These are phyloP conservation scores for Poecilia latipinna DNA, from an alignment of 2,113 vertebrate species.

Conservation along the genomic window DNA sequence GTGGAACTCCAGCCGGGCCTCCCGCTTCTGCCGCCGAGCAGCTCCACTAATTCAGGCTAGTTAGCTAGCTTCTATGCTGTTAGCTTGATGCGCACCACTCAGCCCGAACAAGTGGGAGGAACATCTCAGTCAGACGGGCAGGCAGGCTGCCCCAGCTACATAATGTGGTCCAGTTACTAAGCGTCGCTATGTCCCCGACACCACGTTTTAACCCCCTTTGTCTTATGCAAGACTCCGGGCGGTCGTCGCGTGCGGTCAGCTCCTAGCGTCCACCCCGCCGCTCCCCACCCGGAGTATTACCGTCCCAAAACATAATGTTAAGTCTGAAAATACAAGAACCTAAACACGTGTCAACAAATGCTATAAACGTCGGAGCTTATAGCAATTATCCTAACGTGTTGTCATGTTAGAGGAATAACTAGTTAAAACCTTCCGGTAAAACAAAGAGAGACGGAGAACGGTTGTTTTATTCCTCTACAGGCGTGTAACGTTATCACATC, in stretches of 20 bases:
- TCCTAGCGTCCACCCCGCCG: not conserved
- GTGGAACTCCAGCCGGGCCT: conserved; percentile 59
- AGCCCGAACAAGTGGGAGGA: conserved; percentile 46
- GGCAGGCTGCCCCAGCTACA: conserved; percentile 5
- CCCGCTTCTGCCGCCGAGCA: not conserved
- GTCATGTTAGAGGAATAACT: not conserved
- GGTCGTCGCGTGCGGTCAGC: not conserved
- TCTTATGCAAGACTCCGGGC: not conserved
- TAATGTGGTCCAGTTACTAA: conserved; percentile 35
- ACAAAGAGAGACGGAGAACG: accelerated
- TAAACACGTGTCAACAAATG: conserved; percentile 62
- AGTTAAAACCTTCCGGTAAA: too few relatives aligned
- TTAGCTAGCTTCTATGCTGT: conserved; percentile 45
- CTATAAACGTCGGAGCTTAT: conserved; percentile 5
- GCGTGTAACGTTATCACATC: conserved; percentile 61
- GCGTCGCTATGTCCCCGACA: conserved; percentile 2
- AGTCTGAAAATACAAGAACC: conserved; percentile 37
- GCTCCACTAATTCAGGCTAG: conserved; percentile 25
- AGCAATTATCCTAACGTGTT: not conserved
- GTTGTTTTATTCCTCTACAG: conserved; percentile 19
- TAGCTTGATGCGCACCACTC: conserved; percentile 60
- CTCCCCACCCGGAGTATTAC: conserved; percentile 17
- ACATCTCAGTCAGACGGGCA: conserved; percentile 5
- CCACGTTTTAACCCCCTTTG: not conserved
- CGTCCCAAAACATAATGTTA: conserved; percentile 69